A percentile compares a stretch with the other conserved stretches of the same genome.
Evolutionary conservation across 2,113 vertebrate species (phyloP).

Genomic region (Lophura nycthemera): DNA sequence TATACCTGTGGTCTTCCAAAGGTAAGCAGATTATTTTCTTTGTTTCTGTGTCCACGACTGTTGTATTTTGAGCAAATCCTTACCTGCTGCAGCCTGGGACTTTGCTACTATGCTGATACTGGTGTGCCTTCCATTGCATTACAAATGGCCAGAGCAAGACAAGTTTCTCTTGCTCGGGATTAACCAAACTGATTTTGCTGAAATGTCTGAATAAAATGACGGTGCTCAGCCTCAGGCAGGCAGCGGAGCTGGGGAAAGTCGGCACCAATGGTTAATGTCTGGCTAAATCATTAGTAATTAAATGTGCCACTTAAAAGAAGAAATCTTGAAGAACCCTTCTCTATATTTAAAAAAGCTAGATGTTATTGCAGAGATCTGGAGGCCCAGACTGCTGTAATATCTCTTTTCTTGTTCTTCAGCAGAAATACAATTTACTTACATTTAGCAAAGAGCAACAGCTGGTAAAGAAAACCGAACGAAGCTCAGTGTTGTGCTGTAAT

Average conservation of each 20-base stretch:
- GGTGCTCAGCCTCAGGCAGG: background rate
- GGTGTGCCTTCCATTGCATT: too few species aligned
- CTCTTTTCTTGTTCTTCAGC: background rate
- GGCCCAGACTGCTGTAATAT: background rate
- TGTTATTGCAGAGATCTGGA: background rate
- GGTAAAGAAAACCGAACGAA: slow-evolving; percentile 10
- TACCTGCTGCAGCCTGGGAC: too few species aligned
- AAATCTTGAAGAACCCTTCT: background rate
- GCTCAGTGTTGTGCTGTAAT: background rate
- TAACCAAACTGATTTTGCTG: background rate
- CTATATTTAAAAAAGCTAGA: background rate
- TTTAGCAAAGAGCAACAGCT: background rate
- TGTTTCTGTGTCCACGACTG: too few species aligned
- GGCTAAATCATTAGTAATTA: background rate
- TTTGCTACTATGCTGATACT: too few species aligned
- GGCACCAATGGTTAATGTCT: background rate
- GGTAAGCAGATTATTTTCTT: too few species aligned
- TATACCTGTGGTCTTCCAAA: too few species aligned
- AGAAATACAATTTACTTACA: background rate
- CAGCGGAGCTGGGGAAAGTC: background rate
- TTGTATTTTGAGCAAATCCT: too few species aligned
- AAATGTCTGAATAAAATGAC: background rate
- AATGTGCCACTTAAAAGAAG: background rate
- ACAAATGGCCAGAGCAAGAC: background rate
- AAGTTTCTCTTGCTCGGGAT: background rate